Evolutionary conservation across 1,140 invertebrate genomes (phyloP).

Genomic region (Dendrolimus kikuchii): DNA sequence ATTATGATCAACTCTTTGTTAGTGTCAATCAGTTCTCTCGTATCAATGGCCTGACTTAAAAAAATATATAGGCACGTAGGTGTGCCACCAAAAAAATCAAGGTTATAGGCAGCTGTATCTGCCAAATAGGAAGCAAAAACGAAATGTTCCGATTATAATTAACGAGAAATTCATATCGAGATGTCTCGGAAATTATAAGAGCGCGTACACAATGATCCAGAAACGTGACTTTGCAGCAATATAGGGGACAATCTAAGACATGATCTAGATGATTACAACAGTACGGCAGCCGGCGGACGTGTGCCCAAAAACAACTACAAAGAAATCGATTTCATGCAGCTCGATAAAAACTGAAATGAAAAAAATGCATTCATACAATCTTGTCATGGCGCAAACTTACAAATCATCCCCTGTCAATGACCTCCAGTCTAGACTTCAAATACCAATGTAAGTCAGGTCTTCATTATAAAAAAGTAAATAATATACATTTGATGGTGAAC

Average conservation of each 20-base stretch:
- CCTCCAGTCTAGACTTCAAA: constrained; percentile 38
- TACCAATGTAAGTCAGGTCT: constrained; percentile 22
- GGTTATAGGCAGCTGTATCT: constrained; percentile 21
- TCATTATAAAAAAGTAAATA: constrained; percentile 23
- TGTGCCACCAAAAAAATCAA: constrained; percentile 28
- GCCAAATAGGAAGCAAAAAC: constrained; percentile 24
- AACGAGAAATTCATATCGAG: constrained; percentile 48
- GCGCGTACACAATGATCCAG: constrained; percentile 46
- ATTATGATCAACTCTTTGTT: constrained; percentile 43
- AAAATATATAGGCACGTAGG: constrained; percentile 25
- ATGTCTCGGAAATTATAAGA: constrained; percentile 53
- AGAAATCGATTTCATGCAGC: constrained; percentile 58
- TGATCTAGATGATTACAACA: constrained; percentile 62
- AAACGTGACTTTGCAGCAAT: constrained; percentile 59
- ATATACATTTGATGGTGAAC: constrained; percentile 38
- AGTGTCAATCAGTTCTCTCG: constrained; percentile 49
- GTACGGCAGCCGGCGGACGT: constrained; percentile 44
- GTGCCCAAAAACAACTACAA: constrained; percentile 61
- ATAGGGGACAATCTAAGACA: constrained; percentile 56
- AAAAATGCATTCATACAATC: constrained; percentile 50
- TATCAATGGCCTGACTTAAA: constrained; percentile 29
- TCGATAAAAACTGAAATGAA: constrained; percentile 39
- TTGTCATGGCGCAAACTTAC: constrained; percentile 41
- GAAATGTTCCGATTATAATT: constrained; percentile 48
- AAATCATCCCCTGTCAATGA: constrained; percentile 64